Conservation (phyloP, 92 coral and sea anemone genomes). For the Epizoanthus ramosus region DNA sequence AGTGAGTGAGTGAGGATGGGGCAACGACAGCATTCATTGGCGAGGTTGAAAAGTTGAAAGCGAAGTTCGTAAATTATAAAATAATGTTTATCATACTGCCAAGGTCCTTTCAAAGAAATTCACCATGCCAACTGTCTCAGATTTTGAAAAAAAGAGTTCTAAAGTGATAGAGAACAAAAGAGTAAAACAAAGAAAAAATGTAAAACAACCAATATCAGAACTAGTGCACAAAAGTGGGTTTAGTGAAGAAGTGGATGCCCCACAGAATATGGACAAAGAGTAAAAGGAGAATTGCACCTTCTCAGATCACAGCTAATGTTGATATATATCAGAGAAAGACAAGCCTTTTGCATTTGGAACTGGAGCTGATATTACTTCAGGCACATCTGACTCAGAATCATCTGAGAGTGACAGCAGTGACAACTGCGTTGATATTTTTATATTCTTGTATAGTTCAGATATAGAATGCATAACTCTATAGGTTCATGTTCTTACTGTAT, state of each 20-base stretch:
- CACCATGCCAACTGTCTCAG: constrained; percentile 21
- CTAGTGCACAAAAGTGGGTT: constrained; percentile 29
- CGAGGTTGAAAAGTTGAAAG: constrained; percentile 33
- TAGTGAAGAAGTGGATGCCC: constrained; percentile 18
- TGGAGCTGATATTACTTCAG: too few species aligned
- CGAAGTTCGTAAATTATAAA: constrained; percentile 10
- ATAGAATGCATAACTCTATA: constrained; percentile 7
- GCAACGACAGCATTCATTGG: too few species aligned
- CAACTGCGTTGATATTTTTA: constrained; percentile 17
- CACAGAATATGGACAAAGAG: constrained; percentile 24
- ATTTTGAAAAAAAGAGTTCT: constrained; percentile 29
- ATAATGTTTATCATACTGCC: constrained; percentile 33
- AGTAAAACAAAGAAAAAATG: too few species aligned
- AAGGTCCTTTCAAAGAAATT: constrained; percentile 35
- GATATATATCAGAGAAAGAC: too few species aligned
- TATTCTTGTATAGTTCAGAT: constrained; percentile 2
- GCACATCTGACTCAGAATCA: too few species aligned
- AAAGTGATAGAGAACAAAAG: constrained; percentile 22
- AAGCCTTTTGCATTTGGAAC: too few species aligned
- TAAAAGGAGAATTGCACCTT: constrained; percentile 32
- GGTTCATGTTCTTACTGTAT: constrained; percentile 16
- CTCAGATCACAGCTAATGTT: too few species aligned
- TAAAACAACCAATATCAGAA: constrained; percentile 17
- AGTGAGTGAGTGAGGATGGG: too few species aligned
- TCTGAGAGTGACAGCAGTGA: constrained; percentile 38